Conservation (phyloP, 2,113 vertebrate genomes). For the Phyllostomus hastatus region DNA sequence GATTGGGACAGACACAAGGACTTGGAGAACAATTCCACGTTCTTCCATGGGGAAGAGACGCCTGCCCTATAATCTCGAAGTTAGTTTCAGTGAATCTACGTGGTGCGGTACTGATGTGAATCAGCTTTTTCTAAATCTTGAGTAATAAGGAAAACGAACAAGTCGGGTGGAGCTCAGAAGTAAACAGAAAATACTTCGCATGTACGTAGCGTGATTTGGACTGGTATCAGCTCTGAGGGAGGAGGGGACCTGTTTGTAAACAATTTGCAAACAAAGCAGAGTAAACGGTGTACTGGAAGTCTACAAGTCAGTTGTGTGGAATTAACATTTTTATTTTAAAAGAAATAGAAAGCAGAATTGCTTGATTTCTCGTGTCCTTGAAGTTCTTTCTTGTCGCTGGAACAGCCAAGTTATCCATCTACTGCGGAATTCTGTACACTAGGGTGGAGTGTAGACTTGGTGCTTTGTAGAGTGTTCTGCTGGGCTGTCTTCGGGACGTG, state of each 20-base stretch:
- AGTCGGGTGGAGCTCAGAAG: conserved; percentile 41
- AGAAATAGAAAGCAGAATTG: not conserved
- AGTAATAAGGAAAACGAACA: conserved; percentile 10
- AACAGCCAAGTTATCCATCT: not conserved
- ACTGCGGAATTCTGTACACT: not conserved
- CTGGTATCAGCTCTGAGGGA: conserved; percentile 1
- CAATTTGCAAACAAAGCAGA: not conserved
- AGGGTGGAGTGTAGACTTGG: not conserved
- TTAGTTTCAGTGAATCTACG: not conserved
- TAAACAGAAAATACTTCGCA: conserved; percentile 35
- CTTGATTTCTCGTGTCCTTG: not conserved
- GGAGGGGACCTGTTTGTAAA: conserved; percentile 15
- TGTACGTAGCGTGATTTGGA: conserved; percentile 1
- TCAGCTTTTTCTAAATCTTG: conserved; percentile 45
- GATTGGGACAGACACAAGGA: not conserved
- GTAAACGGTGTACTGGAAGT: not conserved
- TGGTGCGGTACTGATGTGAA: not conserved
- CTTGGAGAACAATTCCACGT: not conserved
- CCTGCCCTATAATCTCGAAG: not conserved
- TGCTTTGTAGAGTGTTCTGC: not conserved
- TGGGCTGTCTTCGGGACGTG: not conserved
- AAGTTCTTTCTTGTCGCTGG: not conserved
- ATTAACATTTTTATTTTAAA: not conserved
- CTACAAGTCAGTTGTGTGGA: not conserved
- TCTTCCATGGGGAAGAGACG: not conserved